These are phyloP conservation scores for Falcaria lacertinaria DNA, from an alignment of 2,888 invertebrate species.

Conservation along the genomic window DNA sequence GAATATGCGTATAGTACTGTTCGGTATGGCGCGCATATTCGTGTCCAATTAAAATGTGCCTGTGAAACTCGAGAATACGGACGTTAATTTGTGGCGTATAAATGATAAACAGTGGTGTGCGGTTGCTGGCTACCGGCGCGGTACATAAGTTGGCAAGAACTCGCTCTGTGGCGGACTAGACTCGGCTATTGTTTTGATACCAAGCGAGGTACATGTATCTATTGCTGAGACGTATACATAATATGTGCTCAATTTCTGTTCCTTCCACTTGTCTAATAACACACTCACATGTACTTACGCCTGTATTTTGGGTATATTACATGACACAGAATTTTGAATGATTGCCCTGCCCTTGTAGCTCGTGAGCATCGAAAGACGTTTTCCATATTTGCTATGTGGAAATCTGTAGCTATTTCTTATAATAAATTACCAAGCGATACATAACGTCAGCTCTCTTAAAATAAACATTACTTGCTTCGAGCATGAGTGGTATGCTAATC, in stretches of 20 bases:
- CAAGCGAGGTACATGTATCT: neutral
- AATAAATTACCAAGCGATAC: too few species aligned
- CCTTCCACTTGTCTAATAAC: too few species aligned
- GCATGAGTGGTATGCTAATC: constrained; percentile 4
- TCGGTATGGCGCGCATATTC: neutral
- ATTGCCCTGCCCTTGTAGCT: too few species aligned
- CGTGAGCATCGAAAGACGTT: too few species aligned
- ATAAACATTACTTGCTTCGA: neutral
- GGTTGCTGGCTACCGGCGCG: neutral
- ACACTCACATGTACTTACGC: too few species aligned
- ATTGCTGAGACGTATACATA: too few species aligned
- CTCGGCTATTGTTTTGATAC: neutral
- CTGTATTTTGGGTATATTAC: too few species aligned
- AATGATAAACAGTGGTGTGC: neutral
- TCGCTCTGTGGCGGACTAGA: neutral
- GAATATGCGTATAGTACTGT: neutral
- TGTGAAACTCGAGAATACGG: neutral
- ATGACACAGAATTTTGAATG: too few species aligned
- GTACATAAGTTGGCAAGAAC: neutral
- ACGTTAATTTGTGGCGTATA: neutral
- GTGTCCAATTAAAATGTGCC: neutral
- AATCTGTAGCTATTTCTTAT: too few species aligned
- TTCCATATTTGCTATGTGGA: too few species aligned
- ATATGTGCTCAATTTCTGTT: too few species aligned
- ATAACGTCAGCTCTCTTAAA: neutral